Conservation (phyloP, 2,113 vertebrate species). For the Turnix velox region DNA sequence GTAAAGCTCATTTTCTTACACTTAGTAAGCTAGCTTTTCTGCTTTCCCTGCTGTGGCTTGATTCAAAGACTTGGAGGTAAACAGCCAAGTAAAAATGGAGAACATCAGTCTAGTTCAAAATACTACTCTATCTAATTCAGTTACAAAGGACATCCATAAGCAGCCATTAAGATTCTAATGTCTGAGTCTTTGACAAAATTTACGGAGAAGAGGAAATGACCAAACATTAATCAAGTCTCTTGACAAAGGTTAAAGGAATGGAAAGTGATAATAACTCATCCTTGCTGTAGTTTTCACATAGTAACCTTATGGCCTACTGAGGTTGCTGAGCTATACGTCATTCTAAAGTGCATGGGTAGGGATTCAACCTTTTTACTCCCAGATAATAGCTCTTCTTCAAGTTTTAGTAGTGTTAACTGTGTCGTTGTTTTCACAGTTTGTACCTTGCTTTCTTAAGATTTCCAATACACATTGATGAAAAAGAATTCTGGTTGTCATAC, state of each 20-base stretch:
- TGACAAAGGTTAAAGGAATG: conserved; percentile 29
- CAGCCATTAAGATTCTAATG: conserved; percentile 24
- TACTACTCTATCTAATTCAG: not conserved
- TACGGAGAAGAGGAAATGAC: conserved; percentile 28
- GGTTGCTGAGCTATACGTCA: not conserved
- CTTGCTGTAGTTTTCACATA: not conserved
- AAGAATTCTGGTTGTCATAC: not conserved
- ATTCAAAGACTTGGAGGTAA: not conserved
- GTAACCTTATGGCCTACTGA: not conserved
- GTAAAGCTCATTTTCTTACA: not conserved
- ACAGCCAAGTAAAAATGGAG: not conserved
- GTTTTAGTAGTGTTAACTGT: not conserved
- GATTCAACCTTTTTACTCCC: not conserved
- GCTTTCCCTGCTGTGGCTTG: not conserved
- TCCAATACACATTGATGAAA: not conserved
- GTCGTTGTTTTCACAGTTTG: not conserved
- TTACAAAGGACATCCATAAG: conserved; percentile 19
- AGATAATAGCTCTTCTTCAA: not conserved
- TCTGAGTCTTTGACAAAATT: not conserved
- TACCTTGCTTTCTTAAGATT: not conserved
- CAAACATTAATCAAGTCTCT: not conserved
- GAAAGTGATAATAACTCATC: conserved; percentile 44
- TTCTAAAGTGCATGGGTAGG: not conserved
- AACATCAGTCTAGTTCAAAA: conserved; percentile 10
- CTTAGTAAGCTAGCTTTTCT: not conserved